Conservation (phyloP, 2,888 invertebrate species). For the Heliconius cydno region DNA sequence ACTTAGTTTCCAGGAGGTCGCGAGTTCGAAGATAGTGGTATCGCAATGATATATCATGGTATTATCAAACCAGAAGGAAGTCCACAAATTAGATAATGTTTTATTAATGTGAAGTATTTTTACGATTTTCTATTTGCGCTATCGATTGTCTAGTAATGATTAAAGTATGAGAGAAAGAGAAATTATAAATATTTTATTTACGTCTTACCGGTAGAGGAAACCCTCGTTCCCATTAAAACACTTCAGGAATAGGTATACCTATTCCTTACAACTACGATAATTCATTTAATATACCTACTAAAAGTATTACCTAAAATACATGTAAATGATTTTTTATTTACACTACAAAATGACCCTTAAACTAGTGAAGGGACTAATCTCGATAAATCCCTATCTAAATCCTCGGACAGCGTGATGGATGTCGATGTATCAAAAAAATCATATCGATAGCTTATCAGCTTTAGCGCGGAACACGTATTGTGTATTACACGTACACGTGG, state of each 20-base stretch:
- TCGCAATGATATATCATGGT: neutral
- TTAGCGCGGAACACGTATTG: constrained; percentile 41
- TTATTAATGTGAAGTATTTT: neutral
- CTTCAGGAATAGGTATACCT: no score
- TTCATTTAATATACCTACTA: no score
- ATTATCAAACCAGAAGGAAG: neutral
- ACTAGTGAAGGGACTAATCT: constrained; percentile 54
- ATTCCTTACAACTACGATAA: no score
- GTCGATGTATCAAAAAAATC: constrained; percentile 52
- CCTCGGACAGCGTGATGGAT: constrained; percentile 68
- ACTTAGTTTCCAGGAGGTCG: neutral
- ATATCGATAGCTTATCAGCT: constrained; percentile 59
- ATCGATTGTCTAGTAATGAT: no score
- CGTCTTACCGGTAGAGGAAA: no score
- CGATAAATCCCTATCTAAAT: constrained; percentile 65
- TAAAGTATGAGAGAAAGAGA: no score
- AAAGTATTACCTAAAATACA: neutral
- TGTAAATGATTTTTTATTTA: neutral
- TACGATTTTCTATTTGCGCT: neutral
- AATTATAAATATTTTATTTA: no score
- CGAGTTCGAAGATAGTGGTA: neutral
- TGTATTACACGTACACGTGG: constrained; percentile 29
- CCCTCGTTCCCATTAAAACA: no score
- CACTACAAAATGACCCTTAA: constrained; percentile 38
- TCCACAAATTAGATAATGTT: neutral